Conservation (phyloP, 2,888 invertebrate species). For the Plebejus argus region DNA sequence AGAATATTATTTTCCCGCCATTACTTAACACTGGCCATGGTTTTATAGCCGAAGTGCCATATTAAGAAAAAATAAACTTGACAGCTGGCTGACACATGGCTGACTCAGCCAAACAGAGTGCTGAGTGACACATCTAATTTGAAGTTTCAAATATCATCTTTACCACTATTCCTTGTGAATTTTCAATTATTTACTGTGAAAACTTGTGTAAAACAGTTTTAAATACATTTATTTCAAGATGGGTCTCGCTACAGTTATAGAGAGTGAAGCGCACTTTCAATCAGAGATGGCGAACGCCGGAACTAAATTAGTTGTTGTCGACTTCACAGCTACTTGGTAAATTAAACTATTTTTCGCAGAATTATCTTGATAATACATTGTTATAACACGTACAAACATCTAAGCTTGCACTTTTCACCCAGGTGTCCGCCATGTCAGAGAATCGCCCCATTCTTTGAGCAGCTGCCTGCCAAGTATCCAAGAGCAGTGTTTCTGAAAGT, state of each 20-base stretch:
- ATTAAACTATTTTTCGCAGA: conserved; percentile 56
- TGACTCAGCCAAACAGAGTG: conserved; percentile 30
- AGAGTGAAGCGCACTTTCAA: conserved; percentile 91
- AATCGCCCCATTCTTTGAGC: conserved; percentile 96
- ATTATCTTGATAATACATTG: conserved; percentile 39
- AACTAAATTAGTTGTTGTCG: conserved; percentile 94
- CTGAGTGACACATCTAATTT: conserved; percentile 48
- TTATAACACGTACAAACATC: not conserved
- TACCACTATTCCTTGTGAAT: conserved; percentile 42
- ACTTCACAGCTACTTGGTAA: conserved; percentile 97
- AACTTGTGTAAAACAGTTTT: conserved; percentile 4
- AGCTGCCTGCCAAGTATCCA: conserved; percentile 92
- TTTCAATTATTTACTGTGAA: conserved; percentile 33
- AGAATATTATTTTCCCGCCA: too few species aligned
- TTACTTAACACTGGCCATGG: too few species aligned
- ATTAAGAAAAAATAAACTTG: conserved; percentile 1
- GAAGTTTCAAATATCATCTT: conserved; percentile 50
- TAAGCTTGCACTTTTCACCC: conserved; percentile 38
- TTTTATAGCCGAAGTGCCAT: too few species aligned
- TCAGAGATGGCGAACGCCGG: conserved; percentile 92
- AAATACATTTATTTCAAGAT: conserved; percentile 53
- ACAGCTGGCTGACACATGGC: conserved; percentile 21
- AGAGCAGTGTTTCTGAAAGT: conserved; percentile 96
- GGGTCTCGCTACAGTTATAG: conserved; percentile 83
- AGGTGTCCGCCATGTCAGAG: conserved; percentile 99